phyloP scores from a whole-genome alignment of 2,888 invertebrate genomes.

The Neoaliturus tenellus region DNA sequence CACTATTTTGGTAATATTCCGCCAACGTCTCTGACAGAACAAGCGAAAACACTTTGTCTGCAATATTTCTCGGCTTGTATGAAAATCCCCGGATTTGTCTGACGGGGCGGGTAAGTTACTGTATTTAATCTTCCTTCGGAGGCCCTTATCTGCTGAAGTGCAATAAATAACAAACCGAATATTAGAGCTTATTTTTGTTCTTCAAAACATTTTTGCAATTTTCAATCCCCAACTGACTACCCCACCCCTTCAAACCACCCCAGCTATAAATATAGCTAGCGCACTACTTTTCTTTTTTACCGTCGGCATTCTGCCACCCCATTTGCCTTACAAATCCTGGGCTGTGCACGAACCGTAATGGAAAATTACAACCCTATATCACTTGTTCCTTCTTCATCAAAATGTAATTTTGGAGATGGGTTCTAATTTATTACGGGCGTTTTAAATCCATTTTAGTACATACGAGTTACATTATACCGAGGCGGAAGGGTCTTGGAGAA shows the following conservation, averaged over 20 bases:
- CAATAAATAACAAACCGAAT: slow-evolving; percentile 25
- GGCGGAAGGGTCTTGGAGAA: neutral
- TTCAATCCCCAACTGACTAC: slow-evolving; percentile 26
- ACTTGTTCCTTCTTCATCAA: slow-evolving; percentile 32
- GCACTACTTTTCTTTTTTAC: slow-evolving; percentile 29
- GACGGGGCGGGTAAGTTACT: slow-evolving; percentile 22
- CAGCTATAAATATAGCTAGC: slow-evolving; percentile 29
- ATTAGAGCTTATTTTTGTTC: slow-evolving; percentile 38
- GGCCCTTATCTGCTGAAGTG: neutral
- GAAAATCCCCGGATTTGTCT: slow-evolving; percentile 27
- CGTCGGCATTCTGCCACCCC: neutral
- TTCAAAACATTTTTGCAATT: slow-evolving; percentile 26
- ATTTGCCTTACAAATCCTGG: slow-evolving; percentile 44
- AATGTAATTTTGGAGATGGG: slow-evolving; percentile 9
- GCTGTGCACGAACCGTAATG: neutral
- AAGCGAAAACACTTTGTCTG: slow-evolving; percentile 4
- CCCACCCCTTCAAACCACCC: slow-evolving; percentile 33
- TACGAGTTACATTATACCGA: neutral
- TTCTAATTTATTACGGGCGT: slow-evolving; percentile 1
- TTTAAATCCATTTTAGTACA: slow-evolving; percentile 37
- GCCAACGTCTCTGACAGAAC: neutral
- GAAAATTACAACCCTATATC: slow-evolving; percentile 21
- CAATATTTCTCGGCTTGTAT: slow-evolving; percentile 13
- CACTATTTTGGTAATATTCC: neutral
- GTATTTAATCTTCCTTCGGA: slow-evolving; percentile 32